Base-by-base conservation (phyloP, 2,113 vertebrate genomes). In the Serranochromis macrocephalus region DNA sequence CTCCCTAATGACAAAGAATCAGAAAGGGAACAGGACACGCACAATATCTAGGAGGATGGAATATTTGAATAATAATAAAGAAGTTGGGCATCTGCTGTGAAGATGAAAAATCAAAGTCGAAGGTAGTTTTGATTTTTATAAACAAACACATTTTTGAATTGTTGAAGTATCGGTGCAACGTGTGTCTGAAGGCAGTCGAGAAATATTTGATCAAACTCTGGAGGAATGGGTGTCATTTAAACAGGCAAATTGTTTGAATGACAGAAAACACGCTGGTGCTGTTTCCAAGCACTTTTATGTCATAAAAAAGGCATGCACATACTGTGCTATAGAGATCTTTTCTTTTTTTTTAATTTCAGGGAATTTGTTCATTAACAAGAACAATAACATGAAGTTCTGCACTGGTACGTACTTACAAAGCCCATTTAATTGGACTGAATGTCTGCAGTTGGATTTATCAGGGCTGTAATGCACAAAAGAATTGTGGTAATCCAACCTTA, bases 1-100 rank as follows among this genome's bases (percentile, higher is more conserved):
- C 86, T 85, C n/a, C 79, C 40, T 80, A 83, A 88, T 83, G 85
- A 88, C 83, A 86, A 57, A 36, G 47, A 88, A 84, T 81, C 38
- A 42, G 66, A 47, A 42, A 10, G 13, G 66, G 33, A 84, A 55
- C 9, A 19, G 49, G 80, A 85, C 21, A 57, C 45, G 81, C 58
- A 79, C 9, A n/a, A 66, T 38, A 26, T 80, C 16, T 33, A 13
- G 54, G 47, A 29, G 66, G 63, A 45, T 57, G 31, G 16, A 80
- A 6, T 17, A 14, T 45, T 42, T 58, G 17, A 66, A 85, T 49
- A 29, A 9, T 13, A 29, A 57, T 42, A 55, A 82, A 58, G 24
- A 3, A 51, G 33, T 63, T 16, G 24, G 45, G 79, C 7, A 49
- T 13, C 42, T 49, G 26, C 13, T 6, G 29, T 45, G 17, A 81